Conservation (phyloP, 2,113 vertebrate genomes). For the Zosterops japonicus region DNA sequence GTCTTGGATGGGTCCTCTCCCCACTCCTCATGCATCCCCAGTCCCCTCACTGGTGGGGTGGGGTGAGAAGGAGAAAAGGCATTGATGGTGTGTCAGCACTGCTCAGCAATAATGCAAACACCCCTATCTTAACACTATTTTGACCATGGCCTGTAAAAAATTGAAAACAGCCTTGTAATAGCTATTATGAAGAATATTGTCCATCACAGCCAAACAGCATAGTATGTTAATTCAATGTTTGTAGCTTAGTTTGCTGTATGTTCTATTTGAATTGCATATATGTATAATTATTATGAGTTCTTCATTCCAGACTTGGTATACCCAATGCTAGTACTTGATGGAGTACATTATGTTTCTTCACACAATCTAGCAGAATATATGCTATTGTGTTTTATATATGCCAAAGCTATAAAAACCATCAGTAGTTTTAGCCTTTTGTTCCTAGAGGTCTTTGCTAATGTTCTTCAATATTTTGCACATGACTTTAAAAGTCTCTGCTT, state of each 20-base stretch:
- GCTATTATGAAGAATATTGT: not conserved
- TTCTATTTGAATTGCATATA: not conserved
- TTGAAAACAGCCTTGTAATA: not conserved
- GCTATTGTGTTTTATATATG: not conserved
- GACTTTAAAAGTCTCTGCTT: not conserved
- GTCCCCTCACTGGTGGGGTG: not conserved
- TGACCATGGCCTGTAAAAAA: not conserved
- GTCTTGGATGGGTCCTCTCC: not conserved
- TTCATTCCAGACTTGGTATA: not conserved
- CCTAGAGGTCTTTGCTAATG: not conserved
- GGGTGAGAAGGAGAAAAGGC: not conserved
- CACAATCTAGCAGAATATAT: not conserved
- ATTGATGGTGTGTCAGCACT: not conserved
- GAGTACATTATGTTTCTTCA: not conserved
- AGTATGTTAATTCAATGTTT: not conserved
- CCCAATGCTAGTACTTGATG: not conserved
- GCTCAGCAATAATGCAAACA: not conserved
- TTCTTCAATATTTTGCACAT: not conserved
- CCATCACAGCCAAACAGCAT: not conserved
- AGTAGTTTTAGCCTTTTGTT: not conserved
- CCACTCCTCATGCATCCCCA: too few species aligned
- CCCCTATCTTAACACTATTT: not conserved
- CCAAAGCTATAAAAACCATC: not conserved
- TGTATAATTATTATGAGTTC: not conserved
- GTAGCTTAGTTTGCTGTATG: not conserved